phyloP scores from a whole-genome alignment of 2,888 invertebrate species.

The Drosophila mettleri region DNA sequence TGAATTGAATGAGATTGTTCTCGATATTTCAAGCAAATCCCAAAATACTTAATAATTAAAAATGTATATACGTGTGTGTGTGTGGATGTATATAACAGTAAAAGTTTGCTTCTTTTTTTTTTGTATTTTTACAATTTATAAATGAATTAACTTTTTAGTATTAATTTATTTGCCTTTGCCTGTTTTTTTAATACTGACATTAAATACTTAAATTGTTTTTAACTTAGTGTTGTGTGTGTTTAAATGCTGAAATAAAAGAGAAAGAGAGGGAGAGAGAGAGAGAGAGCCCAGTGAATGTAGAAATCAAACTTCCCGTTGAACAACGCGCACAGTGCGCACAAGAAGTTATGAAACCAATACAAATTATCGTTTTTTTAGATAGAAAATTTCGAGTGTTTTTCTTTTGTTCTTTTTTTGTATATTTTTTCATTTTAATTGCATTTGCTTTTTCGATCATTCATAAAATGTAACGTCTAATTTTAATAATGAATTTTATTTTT shows the following conservation, averaged over 20 bases:
- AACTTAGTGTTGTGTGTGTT: background rate
- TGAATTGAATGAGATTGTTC: conserved; percentile 40
- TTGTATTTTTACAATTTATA: conserved; percentile 73
- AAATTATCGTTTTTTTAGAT: conserved; percentile 53
- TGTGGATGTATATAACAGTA: conserved; percentile 57
- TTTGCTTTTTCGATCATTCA: conserved; percentile 75
- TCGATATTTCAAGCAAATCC: conserved; percentile 13
- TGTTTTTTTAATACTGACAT: conserved; percentile 66
- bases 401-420: conserved; percentile 35
- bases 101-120: conserved; percentile 38
- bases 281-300: conserved; percentile 15
- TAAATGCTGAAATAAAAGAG: conserved; percentile 70
- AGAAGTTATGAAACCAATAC: conserved; percentile 60
- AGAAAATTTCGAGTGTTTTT: conserved; percentile 52
- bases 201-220: conserved; percentile 60
- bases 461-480: conserved; percentile 82
- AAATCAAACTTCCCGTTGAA: conserved; percentile 69
- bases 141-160: conserved; percentile 55
- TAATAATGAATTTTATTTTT: conserved; percentile 70
- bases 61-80: conserved; percentile 6
- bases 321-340: conserved; percentile 9
- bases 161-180: conserved; percentile 42
- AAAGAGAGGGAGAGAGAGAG: background rate
- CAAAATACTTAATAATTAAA: conserved; percentile 40
- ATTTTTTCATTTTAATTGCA: conserved; percentile 68